phyloP scores from a whole-genome alignment of 2,888 invertebrate genomes.

The Luffia ferchaultella region DNA sequence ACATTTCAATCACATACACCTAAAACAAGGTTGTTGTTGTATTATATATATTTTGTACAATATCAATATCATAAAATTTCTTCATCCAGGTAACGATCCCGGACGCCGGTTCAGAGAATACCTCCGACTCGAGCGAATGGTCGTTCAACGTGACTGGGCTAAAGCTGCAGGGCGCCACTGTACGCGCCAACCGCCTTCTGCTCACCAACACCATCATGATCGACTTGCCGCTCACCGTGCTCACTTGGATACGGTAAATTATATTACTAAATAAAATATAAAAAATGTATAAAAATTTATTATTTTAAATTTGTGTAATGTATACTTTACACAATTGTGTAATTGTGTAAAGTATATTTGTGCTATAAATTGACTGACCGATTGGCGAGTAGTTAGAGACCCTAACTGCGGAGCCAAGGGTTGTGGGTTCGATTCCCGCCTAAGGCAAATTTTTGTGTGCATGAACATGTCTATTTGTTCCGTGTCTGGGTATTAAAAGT shows the following conservation, averaged over 20 bases:
- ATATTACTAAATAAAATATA: slow-evolving; percentile 12
- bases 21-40: not conserved
- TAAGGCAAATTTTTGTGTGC: too few relatives aligned
- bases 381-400: too few relatives aligned
- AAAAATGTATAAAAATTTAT: slow-evolving; percentile 13
- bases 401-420: too few relatives aligned
- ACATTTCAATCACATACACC: not conserved
- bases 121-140: slow-evolving; percentile 71
- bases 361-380: too few relatives aligned
- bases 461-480: too few relatives aligned
- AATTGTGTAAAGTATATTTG: too few relatives aligned
- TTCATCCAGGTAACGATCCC: slow-evolving; percentile 64
- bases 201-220: slow-evolving; percentile 95
- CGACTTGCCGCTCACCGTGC: slow-evolving; percentile 87
- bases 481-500: too few relatives aligned
- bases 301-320: not conserved
- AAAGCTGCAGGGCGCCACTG: slow-evolving; percentile 96
- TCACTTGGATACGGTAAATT: slow-evolving; percentile 86
- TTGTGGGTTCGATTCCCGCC: too few relatives aligned
- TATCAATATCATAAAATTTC: too few relatives aligned
- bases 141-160: slow-evolving; percentile 81
- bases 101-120: slow-evolving; percentile 63
- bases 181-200: slow-evolving; percentile 87
- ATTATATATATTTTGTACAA: not conserved
- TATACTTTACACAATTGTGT: too few relatives aligned